Percentiles rank a stretch among this genome's conserved stretches.
Conservation (phyloP, 2,888 invertebrate species). For the Drosophila koepferae region DNA sequence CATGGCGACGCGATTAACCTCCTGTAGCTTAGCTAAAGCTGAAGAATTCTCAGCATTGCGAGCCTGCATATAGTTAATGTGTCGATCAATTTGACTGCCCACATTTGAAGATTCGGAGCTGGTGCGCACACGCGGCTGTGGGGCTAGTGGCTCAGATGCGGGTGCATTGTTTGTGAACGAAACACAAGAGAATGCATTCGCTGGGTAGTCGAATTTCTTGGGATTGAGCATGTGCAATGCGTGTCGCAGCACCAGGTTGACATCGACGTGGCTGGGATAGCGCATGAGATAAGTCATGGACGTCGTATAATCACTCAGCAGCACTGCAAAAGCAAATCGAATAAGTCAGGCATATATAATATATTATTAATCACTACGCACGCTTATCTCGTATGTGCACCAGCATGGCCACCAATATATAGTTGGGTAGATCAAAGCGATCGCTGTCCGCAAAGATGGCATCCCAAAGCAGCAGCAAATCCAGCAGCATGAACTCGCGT, state of each 20-base stretch:
- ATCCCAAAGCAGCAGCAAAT: slow-evolving; percentile 92
- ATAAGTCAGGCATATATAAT: neutral
- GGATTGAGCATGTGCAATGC: slow-evolving; percentile 86
- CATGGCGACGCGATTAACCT: slow-evolving; percentile 81
- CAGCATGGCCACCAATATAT: slow-evolving; percentile 91
- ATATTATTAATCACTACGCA: slow-evolving; percentile 84
- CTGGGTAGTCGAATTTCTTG: slow-evolving; percentile 83
- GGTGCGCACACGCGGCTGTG: slow-evolving; percentile 32
- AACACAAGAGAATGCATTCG: slow-evolving; percentile 80
- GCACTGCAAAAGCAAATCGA: slow-evolving; percentile 84
- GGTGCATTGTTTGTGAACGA: slow-evolving; percentile 53
- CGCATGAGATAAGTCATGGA: slow-evolving; percentile 89
- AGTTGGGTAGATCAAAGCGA: slow-evolving; percentile 87
- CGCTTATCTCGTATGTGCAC: slow-evolving; percentile 89
- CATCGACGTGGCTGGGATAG: slow-evolving; percentile 88
- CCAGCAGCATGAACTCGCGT: slow-evolving; percentile 92
- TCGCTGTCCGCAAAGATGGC: slow-evolving; percentile 91
- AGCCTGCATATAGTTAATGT: slow-evolving; percentile 76
- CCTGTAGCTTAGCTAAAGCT: slow-evolving; percentile 73
- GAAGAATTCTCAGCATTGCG: slow-evolving; percentile 79
- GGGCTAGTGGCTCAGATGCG: slow-evolving; percentile 4
- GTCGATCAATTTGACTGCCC: slow-evolving; percentile 68
- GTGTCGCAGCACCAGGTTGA: slow-evolving; percentile 87
- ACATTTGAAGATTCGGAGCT: slow-evolving; percentile 49
- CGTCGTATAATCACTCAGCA: slow-evolving; percentile 88